These are phyloP conservation scores for Semaprochilodus insignis DNA, from an alignment of 2,797 vertebrate species.

Conservation along the genomic window DNA sequence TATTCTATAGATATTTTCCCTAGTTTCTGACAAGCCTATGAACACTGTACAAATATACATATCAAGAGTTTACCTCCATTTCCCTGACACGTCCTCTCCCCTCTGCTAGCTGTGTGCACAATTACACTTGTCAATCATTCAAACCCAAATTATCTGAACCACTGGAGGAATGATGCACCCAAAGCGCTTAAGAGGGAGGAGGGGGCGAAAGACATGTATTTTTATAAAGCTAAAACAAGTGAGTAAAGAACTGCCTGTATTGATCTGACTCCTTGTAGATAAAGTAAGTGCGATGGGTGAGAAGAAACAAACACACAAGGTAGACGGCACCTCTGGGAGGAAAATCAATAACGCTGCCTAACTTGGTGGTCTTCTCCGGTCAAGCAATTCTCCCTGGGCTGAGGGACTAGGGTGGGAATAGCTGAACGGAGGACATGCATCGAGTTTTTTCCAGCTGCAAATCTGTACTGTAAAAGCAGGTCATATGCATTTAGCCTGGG, in stretches of 20 bases:
- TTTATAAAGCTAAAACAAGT: slow-evolving; percentile 78
- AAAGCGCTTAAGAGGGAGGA: slow-evolving; percentile 70
- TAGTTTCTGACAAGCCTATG: slow-evolving; percentile 68
- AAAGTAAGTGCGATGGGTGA: slow-evolving; percentile 77
- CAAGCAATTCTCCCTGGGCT: slow-evolving; percentile 75
- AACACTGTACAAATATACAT: slow-evolving; percentile 69
- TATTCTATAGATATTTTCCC: slow-evolving; percentile 60
- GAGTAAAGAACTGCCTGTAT: slow-evolving; percentile 77
- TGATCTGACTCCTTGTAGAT: slow-evolving; percentile 79
- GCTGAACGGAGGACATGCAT: slow-evolving; percentile 37
- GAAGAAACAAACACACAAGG: slow-evolving; percentile 80
- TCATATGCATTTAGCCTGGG: slow-evolving; percentile 59
- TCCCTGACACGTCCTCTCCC: slow-evolving; percentile 66
- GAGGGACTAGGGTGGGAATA: slow-evolving; percentile 60
- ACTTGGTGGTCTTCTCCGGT: slow-evolving; percentile 75
- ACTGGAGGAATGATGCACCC: slow-evolving; percentile 76
- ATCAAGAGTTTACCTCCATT: slow-evolving; percentile 64
- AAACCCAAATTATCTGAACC: slow-evolving; percentile 76
- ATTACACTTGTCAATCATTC: slow-evolving; percentile 85
- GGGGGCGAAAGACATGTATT: slow-evolving; percentile 67
- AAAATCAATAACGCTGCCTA: slow-evolving; percentile 80
- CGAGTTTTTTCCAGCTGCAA: slow-evolving; percentile 59
- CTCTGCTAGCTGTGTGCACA: slow-evolving; percentile 68
- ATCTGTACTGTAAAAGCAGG: slow-evolving; percentile 55
- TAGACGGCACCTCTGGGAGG: slow-evolving; percentile 71